Percentiles rank a stretch among this genome's conserved stretches.
These are phyloP conservation scores for Sciaenops ocellatus DNA, from an alignment of 2,797 vertebrate species.

Conservation along the genomic window DNA sequence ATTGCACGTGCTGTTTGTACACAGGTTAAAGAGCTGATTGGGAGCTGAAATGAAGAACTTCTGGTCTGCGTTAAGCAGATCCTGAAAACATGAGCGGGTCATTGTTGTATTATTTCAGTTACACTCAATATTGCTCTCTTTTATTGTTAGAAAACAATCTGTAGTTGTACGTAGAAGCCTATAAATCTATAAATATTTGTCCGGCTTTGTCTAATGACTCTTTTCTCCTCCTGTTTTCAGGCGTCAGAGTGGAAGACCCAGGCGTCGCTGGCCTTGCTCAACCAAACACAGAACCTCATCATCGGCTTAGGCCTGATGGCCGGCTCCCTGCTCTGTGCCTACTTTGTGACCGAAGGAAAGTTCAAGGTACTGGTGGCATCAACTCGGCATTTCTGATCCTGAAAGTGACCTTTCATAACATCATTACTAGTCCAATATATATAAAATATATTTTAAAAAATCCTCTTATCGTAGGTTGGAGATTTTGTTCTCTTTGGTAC, in stretches of 20 bases:
- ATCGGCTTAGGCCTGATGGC: constrained; percentile 92
- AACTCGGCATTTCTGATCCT: neutral
- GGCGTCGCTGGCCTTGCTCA: constrained; percentile 93
- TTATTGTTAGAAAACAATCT: neutral
- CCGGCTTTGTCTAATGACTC: neutral
- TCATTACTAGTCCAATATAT: neutral
- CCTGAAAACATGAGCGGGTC: too few relatives aligned
- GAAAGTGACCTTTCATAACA: neutral
- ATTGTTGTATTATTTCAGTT: too few relatives aligned
- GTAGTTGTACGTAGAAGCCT: neutral
- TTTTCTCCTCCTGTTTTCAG: constrained; percentile 72
- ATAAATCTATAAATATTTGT: neutral
- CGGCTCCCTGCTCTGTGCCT: constrained; percentile 94
- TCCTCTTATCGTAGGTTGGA: constrained; percentile 86
- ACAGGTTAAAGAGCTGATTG: too few relatives aligned
- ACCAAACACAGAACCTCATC: constrained; percentile 95
- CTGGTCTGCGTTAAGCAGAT: too few relatives aligned
- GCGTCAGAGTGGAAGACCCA: constrained; percentile 93
- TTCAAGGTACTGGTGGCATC: constrained; percentile 84
- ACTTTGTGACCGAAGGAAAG: constrained; percentile 92
- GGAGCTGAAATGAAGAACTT: too few relatives aligned
- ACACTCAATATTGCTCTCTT: too few relatives aligned
- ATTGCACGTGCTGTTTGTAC: neutral
- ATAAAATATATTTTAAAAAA: neutral
- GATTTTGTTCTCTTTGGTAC: constrained; percentile 97